Conservation (phyloP, 1,140 invertebrate genomes). For the Hesperophylax magnus region DNA sequence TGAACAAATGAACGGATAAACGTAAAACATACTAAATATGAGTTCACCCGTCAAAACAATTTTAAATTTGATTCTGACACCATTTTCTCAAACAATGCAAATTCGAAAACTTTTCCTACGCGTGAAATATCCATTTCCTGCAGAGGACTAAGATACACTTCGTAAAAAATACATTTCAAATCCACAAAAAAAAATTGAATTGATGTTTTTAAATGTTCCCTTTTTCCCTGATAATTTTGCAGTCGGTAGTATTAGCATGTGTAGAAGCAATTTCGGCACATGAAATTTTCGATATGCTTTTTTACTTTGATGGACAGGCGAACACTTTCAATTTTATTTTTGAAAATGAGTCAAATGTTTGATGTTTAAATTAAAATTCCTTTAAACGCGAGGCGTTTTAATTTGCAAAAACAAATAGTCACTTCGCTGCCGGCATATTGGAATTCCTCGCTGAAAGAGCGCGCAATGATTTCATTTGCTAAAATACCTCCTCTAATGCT, state of each 20-base stretch:
- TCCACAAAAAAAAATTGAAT: not conserved
- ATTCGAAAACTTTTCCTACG: not conserved
- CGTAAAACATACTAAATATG: not conserved
- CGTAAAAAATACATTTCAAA: not conserved
- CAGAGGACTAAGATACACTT: not conserved
- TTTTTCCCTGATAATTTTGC: not conserved
- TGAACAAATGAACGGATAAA: not conserved
- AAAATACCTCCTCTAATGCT: not conserved
- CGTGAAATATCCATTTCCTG: not conserved
- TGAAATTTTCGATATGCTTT: not conserved
- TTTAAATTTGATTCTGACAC: not conserved
- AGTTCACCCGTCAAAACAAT: not conserved
- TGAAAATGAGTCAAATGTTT: not conserved
- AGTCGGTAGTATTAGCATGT: not conserved
- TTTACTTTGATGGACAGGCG: slow-evolving; percentile 2
- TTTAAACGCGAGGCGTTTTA: slow-evolving; percentile 13
- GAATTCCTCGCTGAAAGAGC: slow-evolving; percentile 2
- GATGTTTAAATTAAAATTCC: slow-evolving; percentile 24
- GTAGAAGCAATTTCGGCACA: not conserved
- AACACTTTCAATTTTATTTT: slow-evolving; percentile 1
- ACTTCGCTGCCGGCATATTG: not conserved
- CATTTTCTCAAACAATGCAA: not conserved
- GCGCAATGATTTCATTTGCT: not conserved
- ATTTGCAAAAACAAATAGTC: slow-evolving; percentile 17
- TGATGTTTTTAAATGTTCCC: not conserved